These are phyloP conservation scores for Solenopsis invicta DNA, from an alignment of 1,140 invertebrate species.

Conservation along the genomic window DNA sequence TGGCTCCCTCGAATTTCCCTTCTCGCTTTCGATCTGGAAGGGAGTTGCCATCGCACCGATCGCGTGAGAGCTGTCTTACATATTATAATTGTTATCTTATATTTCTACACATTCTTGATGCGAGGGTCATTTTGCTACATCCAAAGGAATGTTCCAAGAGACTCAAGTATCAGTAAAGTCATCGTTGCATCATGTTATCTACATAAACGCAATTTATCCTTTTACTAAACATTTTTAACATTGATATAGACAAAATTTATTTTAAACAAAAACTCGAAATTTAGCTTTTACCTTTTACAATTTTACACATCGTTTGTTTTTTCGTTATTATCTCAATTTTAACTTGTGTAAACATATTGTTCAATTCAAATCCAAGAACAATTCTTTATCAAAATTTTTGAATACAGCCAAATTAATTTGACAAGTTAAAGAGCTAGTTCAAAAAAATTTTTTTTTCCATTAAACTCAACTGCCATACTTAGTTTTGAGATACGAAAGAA, in stretches of 20 bases:
- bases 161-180: not conserved
- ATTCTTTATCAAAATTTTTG: not conserved
- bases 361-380: not conserved
- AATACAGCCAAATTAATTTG: not conserved
- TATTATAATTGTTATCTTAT: slow-evolving; percentile 55
- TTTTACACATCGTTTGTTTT: not conserved
- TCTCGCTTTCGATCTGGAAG: slow-evolving; percentile 72
- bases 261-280: not conserved
- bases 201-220: not conserved
- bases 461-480: not conserved
- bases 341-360: slow-evolving; percentile 16
- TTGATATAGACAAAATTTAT: not conserved
- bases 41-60: slow-evolving; percentile 46
- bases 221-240: not conserved
- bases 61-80: slow-evolving; percentile 17
- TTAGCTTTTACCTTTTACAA: not conserved
- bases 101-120: not conserved
- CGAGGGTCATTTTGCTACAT: not conserved
- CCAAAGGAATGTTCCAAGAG: not conserved
- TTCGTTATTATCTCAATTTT: not conserved
- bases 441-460: not conserved
- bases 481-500: slow-evolving; percentile 9
- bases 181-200: not conserved
- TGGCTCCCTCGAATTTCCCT: slow-evolving; percentile 65
- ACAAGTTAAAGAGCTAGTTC: not conserved